These are phyloP conservation scores for Gavialis gangeticus DNA, from an alignment of 2,113 vertebrate species.

Conservation along the genomic window DNA sequence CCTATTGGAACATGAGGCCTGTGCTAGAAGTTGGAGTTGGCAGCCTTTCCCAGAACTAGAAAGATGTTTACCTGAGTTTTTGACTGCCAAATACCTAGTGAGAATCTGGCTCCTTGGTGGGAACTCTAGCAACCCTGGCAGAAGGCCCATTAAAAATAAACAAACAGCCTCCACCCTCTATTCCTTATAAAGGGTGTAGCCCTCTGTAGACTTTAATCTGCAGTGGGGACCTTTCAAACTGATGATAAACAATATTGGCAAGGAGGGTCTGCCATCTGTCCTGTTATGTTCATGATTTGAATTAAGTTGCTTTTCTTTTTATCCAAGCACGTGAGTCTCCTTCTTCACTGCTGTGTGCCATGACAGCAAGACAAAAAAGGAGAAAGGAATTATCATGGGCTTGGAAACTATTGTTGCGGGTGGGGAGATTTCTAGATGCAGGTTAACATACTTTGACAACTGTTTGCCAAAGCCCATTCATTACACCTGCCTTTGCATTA, in stretches of 20 bases:
- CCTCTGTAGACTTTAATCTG: background rate
- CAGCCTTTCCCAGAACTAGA: background rate
- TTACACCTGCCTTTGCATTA: constrained; percentile 54
- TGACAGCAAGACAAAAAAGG: constrained; percentile 26
- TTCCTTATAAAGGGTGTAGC: background rate
- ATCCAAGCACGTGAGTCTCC: background rate
- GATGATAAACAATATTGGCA: background rate
- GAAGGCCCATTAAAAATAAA: background rate
- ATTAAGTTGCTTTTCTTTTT: constrained; percentile 29
- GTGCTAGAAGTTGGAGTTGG: background rate
- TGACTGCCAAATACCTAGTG: background rate
- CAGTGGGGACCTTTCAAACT: background rate
- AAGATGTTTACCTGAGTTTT: background rate
- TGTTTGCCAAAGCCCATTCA: constrained; percentile 65
- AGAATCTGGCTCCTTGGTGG: fast-evolving
- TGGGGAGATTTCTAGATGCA: constrained; percentile 60
- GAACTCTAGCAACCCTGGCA: background rate
- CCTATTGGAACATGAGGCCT: background rate
- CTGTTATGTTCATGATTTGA: background rate
- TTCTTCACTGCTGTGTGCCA: background rate
- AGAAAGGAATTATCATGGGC: constrained; percentile 33
- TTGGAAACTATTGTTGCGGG: constrained; percentile 39
- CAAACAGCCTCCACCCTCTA: background rate
- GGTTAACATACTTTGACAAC: constrained; percentile 54
- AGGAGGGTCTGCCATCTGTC: background rate